Conservation (phyloP, 2,113 vertebrate species). For the Syngnathoides biaculeatus region DNA sequence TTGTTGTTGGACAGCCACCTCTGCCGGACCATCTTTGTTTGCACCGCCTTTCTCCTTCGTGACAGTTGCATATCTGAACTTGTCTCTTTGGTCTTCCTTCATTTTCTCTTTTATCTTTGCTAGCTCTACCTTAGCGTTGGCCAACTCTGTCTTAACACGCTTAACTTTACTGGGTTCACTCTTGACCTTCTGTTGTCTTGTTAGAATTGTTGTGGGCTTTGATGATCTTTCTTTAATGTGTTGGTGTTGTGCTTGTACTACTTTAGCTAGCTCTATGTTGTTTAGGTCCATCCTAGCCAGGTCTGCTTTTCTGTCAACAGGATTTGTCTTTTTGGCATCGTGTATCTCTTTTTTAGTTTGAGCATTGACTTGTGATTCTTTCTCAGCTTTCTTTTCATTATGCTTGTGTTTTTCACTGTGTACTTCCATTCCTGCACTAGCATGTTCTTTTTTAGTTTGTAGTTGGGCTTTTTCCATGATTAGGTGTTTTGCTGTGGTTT, state of each 20-base stretch:
- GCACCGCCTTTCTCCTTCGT: conserved; percentile 9
- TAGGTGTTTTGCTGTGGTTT: neutral
- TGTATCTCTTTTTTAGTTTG: neutral
- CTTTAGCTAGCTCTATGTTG: conserved; percentile 23
- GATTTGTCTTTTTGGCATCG: conserved; percentile 5
- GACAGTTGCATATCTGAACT: conserved; percentile 12
- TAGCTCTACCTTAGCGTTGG: conserved; percentile 60
- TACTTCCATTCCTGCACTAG: neutral
- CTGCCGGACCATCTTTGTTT: conserved; percentile 10
- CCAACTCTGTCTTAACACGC: conserved; percentile 55
- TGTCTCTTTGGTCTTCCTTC: conserved; percentile 44
- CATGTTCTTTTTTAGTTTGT: conserved; percentile 24
- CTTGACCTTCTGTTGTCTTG: conserved; percentile 26
- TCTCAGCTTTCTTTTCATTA: conserved; percentile 12
- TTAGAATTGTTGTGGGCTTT: conserved; percentile 28
- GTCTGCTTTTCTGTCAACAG: conserved; percentile 11
- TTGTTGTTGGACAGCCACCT: conserved; percentile 13
- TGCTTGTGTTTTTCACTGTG: conserved; percentile 17
- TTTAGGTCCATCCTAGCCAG: conserved; percentile 27
- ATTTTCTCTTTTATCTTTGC: conserved; percentile 65
- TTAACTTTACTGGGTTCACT: conserved; percentile 49
- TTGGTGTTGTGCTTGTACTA: conserved; percentile 28
- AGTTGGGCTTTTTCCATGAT: conserved; percentile 10
- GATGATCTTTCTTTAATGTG: conserved; percentile 14
- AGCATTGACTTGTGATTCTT: conserved; percentile 14